Evolutionary conservation across 1,140 invertebrate species (phyloP).

Genomic region (Ruditapes philippinarum): DNA sequence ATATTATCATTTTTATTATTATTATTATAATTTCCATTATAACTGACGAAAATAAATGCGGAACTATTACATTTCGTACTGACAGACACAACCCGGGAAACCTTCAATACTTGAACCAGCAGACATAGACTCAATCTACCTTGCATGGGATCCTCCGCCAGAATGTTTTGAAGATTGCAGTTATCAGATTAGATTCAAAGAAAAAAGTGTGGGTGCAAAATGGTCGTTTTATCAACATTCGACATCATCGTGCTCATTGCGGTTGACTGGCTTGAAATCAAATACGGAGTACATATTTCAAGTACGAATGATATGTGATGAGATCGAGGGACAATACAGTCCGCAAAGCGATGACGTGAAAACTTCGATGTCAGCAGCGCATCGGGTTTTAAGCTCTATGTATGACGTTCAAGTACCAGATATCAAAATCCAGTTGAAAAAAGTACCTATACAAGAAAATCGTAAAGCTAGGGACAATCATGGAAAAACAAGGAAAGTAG

Average conservation of each 20-base stretch:
- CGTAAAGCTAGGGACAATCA: neutral
- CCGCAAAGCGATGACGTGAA: neutral
- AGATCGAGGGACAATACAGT: constrained; percentile 22
- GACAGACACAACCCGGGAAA: neutral
- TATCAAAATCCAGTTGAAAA: neutral
- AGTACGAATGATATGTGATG: constrained; percentile 10
- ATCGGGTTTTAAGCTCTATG: neutral
- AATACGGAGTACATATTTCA: constrained; percentile 24
- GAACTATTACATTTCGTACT: neutral
- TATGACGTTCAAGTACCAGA: neutral
- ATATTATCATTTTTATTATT: neutral
- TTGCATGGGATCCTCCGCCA: neutral
- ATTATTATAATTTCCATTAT: too few relatives aligned
- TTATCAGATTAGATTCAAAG: constrained; percentile 21
- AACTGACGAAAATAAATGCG: neutral
- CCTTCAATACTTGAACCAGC: neutral
- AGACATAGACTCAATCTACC: neutral
- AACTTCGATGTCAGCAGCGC: neutral
- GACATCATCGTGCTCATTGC: neutral
- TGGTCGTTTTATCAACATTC: neutral
- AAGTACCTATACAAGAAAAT: neutral
- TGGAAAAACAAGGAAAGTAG: constrained; percentile 25
- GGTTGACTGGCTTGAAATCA: neutral
- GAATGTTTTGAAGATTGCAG: neutral
- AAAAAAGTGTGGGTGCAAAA: neutral